Conservation (phyloP, 2,113 vertebrate genomes). For the Pseudorasbora parva region DNA sequence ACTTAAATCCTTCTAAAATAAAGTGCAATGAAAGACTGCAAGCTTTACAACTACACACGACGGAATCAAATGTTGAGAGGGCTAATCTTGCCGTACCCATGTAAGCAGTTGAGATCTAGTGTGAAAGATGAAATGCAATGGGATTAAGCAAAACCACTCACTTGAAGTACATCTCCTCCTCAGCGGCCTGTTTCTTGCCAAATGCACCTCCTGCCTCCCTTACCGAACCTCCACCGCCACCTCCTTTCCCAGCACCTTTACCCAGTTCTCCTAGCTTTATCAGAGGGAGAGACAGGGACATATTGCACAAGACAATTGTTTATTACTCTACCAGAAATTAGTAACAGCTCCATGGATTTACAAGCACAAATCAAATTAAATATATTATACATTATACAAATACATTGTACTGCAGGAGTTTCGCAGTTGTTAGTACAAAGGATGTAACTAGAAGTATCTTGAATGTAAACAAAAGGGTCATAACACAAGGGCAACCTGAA, state of each 20-base stretch:
- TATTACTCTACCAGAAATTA: background rate
- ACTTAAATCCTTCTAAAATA: background rate
- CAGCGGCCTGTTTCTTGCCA: conserved; percentile 81
- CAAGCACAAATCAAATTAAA: background rate
- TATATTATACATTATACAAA: no score
- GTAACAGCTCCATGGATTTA: background rate
- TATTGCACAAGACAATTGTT: background rate
- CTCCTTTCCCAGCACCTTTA: conserved; percentile 81
- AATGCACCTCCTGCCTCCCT: conserved; percentile 89
- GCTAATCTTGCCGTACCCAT: background rate
- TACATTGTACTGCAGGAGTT: no score
- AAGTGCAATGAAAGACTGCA: background rate
- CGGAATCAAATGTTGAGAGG: background rate
- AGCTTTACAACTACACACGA: background rate
- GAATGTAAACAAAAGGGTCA: conserved; percentile 40
- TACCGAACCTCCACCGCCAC: conserved; percentile 80
- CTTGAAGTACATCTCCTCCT: conserved; percentile 92
- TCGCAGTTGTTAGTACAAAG: background rate
- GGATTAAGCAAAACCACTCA: conserved; percentile 58
- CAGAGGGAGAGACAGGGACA: background rate
- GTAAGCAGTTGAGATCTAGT: background rate
- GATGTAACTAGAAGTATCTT: background rate
- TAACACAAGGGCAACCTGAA: conserved; percentile 21
- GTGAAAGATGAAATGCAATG: background rate
- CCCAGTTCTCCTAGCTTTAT: conserved; percentile 84